A percentile compares a stretch with the other conserved stretches of the same genome.
Evolutionary conservation across 2,797 vertebrate species (phyloP).

Genomic region (Neoniphon sammara): DNA sequence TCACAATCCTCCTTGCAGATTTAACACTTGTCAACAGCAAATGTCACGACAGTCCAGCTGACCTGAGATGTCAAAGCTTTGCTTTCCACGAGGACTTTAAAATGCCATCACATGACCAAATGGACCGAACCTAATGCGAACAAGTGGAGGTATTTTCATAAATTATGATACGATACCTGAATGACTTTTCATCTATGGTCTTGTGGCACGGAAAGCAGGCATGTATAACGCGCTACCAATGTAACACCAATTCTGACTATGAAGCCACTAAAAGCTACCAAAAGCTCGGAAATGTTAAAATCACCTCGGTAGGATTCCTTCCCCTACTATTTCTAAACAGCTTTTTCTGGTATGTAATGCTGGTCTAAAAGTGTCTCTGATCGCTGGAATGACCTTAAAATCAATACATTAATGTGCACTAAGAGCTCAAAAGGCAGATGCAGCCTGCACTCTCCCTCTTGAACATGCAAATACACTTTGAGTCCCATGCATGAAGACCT

Average conservation of each 20-base stretch:
- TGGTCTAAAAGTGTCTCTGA: constrained; percentile 58
- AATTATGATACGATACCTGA: constrained; percentile 41
- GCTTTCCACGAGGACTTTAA: constrained; percentile 44
- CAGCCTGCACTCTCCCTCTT: constrained; percentile 63
- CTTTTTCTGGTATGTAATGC: constrained; percentile 48
- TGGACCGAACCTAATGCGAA: constrained; percentile 26
- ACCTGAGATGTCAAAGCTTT: constrained; percentile 62
- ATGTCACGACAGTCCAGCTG: constrained; percentile 69
- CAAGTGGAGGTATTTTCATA: constrained; percentile 48
- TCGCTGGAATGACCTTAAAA: constrained; percentile 67
- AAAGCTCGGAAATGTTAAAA: constrained; percentile 44
- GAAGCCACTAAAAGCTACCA: constrained; percentile 45
- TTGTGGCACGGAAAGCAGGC: constrained; percentile 26
- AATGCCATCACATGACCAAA: constrained; percentile 63
- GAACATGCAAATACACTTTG: constrained; percentile 80
- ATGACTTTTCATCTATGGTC: constrained; percentile 17
- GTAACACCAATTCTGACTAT: constrained; percentile 25
- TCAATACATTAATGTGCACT: constrained; percentile 76
- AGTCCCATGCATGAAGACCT: constrained; percentile 41
- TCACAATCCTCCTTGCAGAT: constrained; percentile 60
- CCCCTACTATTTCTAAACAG: constrained; percentile 36
- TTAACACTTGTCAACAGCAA: constrained; percentile 70
- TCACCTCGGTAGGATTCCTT: constrained; percentile 32
- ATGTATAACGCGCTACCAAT: background rate
- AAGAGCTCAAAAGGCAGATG: constrained; percentile 69